These are phyloP conservation scores for Rhynchomys soricoides DNA, from an alignment of 2,113 vertebrate genomes.

Conservation along the genomic window DNA sequence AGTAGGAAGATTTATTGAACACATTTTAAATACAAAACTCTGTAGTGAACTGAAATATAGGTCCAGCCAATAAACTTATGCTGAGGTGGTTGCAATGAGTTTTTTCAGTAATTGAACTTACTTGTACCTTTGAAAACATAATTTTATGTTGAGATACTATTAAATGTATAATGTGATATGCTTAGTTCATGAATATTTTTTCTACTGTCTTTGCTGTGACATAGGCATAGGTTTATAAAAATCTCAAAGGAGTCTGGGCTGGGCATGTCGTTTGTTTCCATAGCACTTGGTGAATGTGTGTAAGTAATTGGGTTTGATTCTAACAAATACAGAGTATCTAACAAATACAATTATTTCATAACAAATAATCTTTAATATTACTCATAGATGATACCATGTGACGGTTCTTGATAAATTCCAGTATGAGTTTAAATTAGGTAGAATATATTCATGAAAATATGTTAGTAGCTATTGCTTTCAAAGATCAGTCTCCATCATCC, in stretches of 20 bases:
- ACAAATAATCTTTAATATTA: background rate
- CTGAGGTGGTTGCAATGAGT: background rate
- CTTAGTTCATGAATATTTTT: background rate
- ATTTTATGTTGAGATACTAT: background rate
- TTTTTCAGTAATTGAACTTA: constrained; percentile 30
- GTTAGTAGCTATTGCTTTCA: background rate
- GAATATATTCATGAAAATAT: background rate
- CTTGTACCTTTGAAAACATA: background rate
- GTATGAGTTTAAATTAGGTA: background rate
- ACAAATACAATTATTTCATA: background rate
- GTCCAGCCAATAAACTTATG: background rate
- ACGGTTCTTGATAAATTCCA: background rate
- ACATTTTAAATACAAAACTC: background rate
- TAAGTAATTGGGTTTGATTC: background rate
- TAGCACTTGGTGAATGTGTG: background rate
- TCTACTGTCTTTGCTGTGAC: background rate
- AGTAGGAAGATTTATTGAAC: background rate
- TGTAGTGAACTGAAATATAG: no score
- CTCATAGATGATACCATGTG: background rate
- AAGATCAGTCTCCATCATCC: no score
- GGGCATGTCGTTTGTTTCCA: background rate
- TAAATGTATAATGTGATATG: background rate
- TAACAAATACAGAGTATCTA: background rate
- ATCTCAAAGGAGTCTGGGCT: background rate
- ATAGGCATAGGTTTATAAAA: background rate